Percentiles rank a stretch among this genome's conserved stretches.
Conservation (phyloP, 2,113 vertebrate genomes). For the Malaclemys terrapin region DNA sequence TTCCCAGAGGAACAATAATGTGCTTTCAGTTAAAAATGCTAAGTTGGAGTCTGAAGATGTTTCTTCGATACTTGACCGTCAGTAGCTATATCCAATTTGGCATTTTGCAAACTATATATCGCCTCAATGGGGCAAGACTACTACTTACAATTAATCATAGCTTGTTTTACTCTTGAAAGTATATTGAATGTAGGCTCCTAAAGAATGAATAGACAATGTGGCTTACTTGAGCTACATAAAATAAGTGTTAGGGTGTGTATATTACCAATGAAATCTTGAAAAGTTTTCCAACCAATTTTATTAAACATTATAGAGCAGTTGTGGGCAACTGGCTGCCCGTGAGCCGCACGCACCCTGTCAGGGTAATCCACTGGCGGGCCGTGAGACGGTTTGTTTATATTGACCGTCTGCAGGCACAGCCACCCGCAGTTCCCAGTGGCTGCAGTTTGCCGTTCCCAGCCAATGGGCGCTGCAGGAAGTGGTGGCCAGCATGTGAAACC, state of each 20-base stretch:
- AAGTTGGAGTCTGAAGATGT: slow-evolving; percentile 61
- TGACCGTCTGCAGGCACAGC: too few species aligned
- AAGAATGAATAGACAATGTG: not conserved
- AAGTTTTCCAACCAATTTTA: not conserved
- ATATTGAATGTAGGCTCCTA: slow-evolving; percentile 10
- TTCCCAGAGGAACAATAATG: not conserved
- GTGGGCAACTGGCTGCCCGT: too few species aligned
- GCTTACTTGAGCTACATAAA: not conserved
- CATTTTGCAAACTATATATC: slow-evolving; percentile 60
- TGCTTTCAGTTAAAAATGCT: slow-evolving; percentile 73
- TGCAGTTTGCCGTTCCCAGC: too few species aligned
- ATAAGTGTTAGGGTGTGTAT: not conserved
- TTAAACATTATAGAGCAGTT: not conserved
- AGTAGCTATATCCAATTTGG: slow-evolving; percentile 65
- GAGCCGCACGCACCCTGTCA: too few species aligned
- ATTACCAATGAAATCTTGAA: not conserved
- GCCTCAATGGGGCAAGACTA: slow-evolving; percentile 49
- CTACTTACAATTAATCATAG: slow-evolving; percentile 40
- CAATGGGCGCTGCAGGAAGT: too few species aligned
- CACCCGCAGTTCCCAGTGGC: too few species aligned
- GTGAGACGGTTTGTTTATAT: too few species aligned
- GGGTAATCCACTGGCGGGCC: too few species aligned
- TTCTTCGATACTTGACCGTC: slow-evolving; percentile 68
- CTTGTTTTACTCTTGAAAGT: slow-evolving; percentile 41
- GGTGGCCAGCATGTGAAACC: not conserved